Conservation (phyloP, 1,140 invertebrate species). For the Drosophila seguyi region DNA sequence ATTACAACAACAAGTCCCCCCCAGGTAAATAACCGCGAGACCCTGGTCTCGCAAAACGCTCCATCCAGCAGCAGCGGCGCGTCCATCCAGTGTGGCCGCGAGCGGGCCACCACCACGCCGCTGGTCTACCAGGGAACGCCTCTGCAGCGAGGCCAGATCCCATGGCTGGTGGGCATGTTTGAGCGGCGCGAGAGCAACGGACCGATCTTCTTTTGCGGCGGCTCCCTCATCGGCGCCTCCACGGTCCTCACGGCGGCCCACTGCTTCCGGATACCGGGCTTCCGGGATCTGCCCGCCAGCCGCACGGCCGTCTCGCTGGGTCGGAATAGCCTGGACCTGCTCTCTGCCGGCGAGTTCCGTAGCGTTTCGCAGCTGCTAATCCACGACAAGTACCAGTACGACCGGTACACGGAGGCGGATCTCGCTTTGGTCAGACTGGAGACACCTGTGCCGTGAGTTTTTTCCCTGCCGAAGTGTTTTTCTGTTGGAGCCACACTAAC, state of each 20-base stretch:
- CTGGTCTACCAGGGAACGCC: slow-evolving; percentile 87
- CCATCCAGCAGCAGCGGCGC: neutral
- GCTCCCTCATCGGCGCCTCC: slow-evolving; percentile 86
- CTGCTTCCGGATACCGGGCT: slow-evolving; percentile 76
- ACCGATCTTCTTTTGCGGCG: slow-evolving; percentile 85
- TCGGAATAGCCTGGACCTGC: slow-evolving; percentile 78
- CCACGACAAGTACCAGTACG: slow-evolving; percentile 85
- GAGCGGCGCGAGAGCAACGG: slow-evolving; percentile 55
- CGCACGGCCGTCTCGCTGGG: slow-evolving; percentile 83
- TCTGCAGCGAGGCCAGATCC: slow-evolving; percentile 87
- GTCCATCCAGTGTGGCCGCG: slow-evolving; percentile 41
- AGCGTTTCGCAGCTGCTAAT: slow-evolving; percentile 76
- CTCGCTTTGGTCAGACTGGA: slow-evolving; percentile 85
- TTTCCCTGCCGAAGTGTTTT: no score
- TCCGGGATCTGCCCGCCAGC: slow-evolving; percentile 48
- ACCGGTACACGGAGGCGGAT: slow-evolving; percentile 85
- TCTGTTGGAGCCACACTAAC: neutral
- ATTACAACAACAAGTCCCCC: neutral
- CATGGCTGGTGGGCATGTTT: slow-evolving; percentile 90
- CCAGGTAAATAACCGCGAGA: neutral
- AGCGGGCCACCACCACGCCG: slow-evolving; percentile 67
- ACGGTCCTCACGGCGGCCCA: slow-evolving; percentile 86
- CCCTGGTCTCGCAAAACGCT: slow-evolving; percentile 1
- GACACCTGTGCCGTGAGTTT: slow-evolving; percentile 59
- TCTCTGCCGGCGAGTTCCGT: slow-evolving; percentile 65